Percentiles rank a stretch among this genome's conserved stretches.
Conservation (phyloP, 2,888 invertebrate species). For the Aspidiotus destructor region DNA sequence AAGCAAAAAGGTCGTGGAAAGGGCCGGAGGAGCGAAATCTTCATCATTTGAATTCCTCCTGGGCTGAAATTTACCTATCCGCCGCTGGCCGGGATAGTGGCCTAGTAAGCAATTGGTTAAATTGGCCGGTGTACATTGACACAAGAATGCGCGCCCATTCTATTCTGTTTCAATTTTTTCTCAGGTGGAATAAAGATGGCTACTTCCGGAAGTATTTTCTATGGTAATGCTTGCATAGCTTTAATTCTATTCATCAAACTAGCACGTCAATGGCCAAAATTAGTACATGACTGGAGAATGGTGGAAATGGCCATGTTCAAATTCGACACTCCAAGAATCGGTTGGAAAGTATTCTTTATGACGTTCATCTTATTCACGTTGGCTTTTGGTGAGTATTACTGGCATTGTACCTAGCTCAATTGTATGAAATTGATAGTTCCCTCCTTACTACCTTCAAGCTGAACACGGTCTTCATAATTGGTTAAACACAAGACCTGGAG, state of each 20-base stretch:
- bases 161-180: neutral
- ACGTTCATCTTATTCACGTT: slow-evolving; percentile 35
- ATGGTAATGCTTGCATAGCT: slow-evolving; percentile 37
- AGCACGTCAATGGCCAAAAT: slow-evolving; percentile 36
- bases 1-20: no score
- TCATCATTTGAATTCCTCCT: no score
- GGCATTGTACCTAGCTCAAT: no score
- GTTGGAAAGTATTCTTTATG: slow-evolving; percentile 35
- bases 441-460: slow-evolving; percentile 28
- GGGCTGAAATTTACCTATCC: no score
- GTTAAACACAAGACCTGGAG: slow-evolving; percentile 36
- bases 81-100: no score
- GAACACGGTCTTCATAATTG: slow-evolving; percentile 37
- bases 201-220: slow-evolving; percentile 37
- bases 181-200: slow-evolving; percentile 38
- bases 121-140: no score
- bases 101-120: no score
- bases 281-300: slow-evolving; percentile 36
- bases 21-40: no score
- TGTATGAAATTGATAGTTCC: neutral
- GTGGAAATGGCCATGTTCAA: slow-evolving; percentile 36
- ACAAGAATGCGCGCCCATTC: no score
- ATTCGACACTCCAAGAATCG: slow-evolving; percentile 36
- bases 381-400: slow-evolving; percentile 36
- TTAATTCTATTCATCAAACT: slow-evolving; percentile 36